Percentiles rank a stretch among this genome's conserved stretches.
Conservation (phyloP, 2,797 vertebrate genomes). For the Lepus oiostolus region DNA sequence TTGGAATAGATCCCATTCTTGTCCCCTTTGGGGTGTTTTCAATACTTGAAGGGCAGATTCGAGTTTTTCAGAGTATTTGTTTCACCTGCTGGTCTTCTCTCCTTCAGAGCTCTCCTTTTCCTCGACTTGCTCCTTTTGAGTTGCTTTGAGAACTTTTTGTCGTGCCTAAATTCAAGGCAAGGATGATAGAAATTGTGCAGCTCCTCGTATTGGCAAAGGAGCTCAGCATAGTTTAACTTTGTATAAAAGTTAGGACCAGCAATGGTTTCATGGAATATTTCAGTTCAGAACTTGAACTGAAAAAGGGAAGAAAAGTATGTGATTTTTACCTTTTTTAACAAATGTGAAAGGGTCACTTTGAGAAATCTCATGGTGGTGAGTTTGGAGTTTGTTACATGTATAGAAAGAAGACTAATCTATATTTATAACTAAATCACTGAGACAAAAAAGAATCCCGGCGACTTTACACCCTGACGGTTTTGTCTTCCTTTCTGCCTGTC, state of each 20-base stretch:
- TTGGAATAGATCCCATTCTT: constrained; percentile 84
- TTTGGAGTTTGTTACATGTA: constrained; percentile 86
- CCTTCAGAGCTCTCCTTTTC: constrained; percentile 72
- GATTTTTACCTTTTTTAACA: constrained; percentile 84
- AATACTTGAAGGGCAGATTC: constrained; percentile 91
- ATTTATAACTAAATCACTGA: constrained; percentile 89
- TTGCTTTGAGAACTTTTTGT: constrained; percentile 78
- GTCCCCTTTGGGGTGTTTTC: constrained; percentile 85
- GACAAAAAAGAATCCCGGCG: constrained; percentile 82
- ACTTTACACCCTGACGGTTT: constrained; percentile 69
- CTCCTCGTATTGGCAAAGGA: constrained; percentile 76
- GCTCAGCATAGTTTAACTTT: constrained; percentile 70
- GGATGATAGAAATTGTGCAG: constrained; percentile 84
- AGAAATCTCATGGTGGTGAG: constrained; percentile 81
- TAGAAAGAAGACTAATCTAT: constrained; percentile 85
- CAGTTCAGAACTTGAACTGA: constrained; percentile 78
- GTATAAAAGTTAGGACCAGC: constrained; percentile 80
- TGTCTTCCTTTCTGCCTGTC: constrained; percentile 83
- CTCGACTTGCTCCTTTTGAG: constrained; percentile 76
- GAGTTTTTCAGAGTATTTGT: constrained; percentile 88
- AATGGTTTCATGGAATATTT: constrained; percentile 68
- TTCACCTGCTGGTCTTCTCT: constrained; percentile 84
- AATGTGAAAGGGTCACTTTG: constrained; percentile 85
- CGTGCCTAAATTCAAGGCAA: constrained; percentile 78
- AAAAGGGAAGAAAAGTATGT: constrained; percentile 75